Evolutionary conservation across 2,888 invertebrate species (phyloP), one percentile per base, ranked within the genome.

Genomic region (Mayetiola destructor): DNA sequence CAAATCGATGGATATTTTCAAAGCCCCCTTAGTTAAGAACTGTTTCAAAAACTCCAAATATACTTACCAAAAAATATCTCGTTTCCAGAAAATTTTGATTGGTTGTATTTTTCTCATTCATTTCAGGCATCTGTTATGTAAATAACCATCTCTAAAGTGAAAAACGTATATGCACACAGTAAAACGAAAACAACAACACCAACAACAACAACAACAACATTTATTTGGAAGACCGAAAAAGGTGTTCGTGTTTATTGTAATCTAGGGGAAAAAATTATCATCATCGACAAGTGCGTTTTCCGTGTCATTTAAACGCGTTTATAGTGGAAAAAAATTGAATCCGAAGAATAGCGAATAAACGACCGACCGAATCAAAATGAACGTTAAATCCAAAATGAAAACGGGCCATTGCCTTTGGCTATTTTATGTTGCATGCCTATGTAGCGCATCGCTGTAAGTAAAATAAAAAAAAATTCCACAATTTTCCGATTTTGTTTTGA

Each of bases 371-470:
- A 8, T 12, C 23, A 48, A 5, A 16, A 48, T 27, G 48, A 48
- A 27, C 27, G 23, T 27, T 27, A 27, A 42, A 14, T 42, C 42
- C 14, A 42, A 42, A 66, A 73, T 72, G 73, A 70, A 69, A 66
- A 69, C 70, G 64, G 70, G 71, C 62, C 72, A 73, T 63, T 71
- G 67, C 61, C 70, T 73, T 65, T 73, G 71, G 72, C 68, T 73
- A 63, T 70, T 73, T 61, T 72, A 71, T 64, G 72, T 73, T 68
- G 70, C 71, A 64, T 73, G 71, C 64, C 66, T 73, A 63, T 73
- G 72, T 67, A 73, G 72, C 64, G 73, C 73, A 60, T 73, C 73
- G 62, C 65, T 73, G 73, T 73, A 68, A 73, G 73, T 73, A 69
- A 59, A 56, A 56, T 55, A 36, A n/a, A n/a, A n/a, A n/a, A n/a